Evolutionary conservation across 2,113 vertebrate species (phyloP), one percentile per base, ranked within the genome.

Genomic region (Daphoenositta chrysoptera): DNA sequence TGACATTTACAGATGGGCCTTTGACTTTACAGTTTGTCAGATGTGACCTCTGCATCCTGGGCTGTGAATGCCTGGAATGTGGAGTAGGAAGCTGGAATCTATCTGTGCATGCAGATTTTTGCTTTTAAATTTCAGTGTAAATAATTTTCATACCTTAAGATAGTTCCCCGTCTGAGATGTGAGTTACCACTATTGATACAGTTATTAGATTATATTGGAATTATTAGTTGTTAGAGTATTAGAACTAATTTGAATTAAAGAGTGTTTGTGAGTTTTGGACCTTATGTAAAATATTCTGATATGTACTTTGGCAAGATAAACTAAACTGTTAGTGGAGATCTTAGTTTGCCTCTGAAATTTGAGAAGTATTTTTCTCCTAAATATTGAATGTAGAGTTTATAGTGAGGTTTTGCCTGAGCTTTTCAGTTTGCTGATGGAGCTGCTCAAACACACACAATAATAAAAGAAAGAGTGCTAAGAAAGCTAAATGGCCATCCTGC

Each of bases 301-400:
- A 26, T 0, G 2, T 66, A 31, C 51, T 40, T 71, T 8, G 39
- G 19, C 0, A 1, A 40, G 68, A 47, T 69, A 42, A 61, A 44
- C 15, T 15, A 37, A 58, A 50, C 35, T 73, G 10, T 40, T 58
- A 27, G 5, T 40, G 45, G 22, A 84, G 47, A 16, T 78, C 91
- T 71, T 57, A 45, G 11, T 53, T 81, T 70, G 26, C 23, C 26
- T 70, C 58, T 83, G 42, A 30, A 61, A 70, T 1, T 42, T 16
- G 28, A 53, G 56, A 77, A 77, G 13, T 42, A 37, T 16, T 85
- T 92, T 83, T 63, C 47, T 54, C 39, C 57, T 42, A 40, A 64
- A 58, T 23, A 40, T 19, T 24, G 54, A 35, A 4, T 3, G 3
- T 26, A 13, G 33, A 58, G 11, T 64, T 24, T 65, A 77, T 72